Percentiles rank a stretch among this genome's conserved stretches.
Evolutionary conservation across 2,113 vertebrate species (phyloP).

Genomic region (Cottus gobio): DNA sequence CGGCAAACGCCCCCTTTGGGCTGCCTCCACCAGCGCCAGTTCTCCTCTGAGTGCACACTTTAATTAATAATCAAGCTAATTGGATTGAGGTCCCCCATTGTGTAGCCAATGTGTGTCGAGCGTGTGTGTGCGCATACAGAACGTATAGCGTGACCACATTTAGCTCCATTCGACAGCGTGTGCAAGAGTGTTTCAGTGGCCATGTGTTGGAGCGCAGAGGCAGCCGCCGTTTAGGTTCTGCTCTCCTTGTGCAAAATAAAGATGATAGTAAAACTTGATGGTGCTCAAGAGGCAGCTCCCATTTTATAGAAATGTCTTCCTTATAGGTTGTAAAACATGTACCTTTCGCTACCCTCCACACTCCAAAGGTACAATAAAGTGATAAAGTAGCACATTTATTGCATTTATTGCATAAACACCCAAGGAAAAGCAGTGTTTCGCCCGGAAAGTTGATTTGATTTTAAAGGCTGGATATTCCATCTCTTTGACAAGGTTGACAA

Average conservation of each 20-base stretch:
- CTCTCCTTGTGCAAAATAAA: constrained; percentile 62
- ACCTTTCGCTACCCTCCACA: constrained; percentile 57
- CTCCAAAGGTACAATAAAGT: constrained; percentile 67
- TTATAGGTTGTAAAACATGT: constrained; percentile 72
- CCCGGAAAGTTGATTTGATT: constrained; percentile 51
- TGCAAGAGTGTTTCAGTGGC: constrained; percentile 30
- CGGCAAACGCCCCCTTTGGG: constrained; percentile 73
- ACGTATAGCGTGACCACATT: constrained; percentile 49
- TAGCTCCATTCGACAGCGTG: constrained; percentile 30
- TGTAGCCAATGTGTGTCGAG: constrained; percentile 44
- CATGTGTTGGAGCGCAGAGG: constrained; percentile 24
- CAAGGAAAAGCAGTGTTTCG: constrained; percentile 38
- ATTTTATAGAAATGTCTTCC: constrained; percentile 74
- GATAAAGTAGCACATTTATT: constrained; percentile 61
- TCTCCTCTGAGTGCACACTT: constrained; percentile 75
- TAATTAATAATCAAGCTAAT: constrained; percentile 85
- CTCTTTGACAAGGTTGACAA: constrained; percentile 38
- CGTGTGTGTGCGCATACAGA: constrained; percentile 12
- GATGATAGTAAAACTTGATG: constrained; percentile 75
- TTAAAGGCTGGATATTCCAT: constrained; percentile 40
- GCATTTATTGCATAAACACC: constrained; percentile 66
- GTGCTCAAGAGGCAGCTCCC: constrained; percentile 72
- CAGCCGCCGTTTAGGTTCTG: constrained; percentile 52
- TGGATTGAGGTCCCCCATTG: constrained; percentile 75
- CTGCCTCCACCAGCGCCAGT: constrained; percentile 55